A percentile compares a stretch with the other conserved stretches of the same genome.
Conservation (phyloP, 2,113 vertebrate genomes). For the Datnioides undecimradiatus region DNA sequence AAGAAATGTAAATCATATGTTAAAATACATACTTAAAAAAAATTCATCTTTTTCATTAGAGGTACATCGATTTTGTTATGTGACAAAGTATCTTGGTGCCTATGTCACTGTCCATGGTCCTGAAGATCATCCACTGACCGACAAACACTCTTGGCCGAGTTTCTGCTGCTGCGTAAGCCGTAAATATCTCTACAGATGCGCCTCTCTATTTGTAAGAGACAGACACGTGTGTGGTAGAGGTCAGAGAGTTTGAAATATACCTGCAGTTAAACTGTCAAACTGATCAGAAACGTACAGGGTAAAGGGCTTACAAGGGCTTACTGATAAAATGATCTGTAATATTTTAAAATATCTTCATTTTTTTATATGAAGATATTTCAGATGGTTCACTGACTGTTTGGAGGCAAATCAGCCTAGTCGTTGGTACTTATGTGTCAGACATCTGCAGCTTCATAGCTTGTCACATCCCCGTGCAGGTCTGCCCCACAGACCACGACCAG, state of each 20-base stretch:
- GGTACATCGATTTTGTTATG: neutral
- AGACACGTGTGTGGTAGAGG: neutral
- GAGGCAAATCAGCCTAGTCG: neutral
- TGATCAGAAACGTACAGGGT: neutral
- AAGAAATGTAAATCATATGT: too few relatives aligned
- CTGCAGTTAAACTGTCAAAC: neutral
- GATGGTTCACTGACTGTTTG: neutral
- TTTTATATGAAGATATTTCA: neutral
- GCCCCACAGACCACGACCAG: constrained; percentile 37
- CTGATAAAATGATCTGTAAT: neutral
- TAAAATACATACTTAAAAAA: neutral
- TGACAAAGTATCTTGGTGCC: neutral
- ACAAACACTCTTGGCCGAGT: constrained; percentile 26
- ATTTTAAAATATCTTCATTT: neutral
- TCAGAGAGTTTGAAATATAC: constrained; percentile 20
- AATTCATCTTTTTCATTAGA: neutral
- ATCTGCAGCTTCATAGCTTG: neutral
- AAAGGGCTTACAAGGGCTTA: neutral
- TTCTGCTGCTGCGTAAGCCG: constrained; percentile 27
- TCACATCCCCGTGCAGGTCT: neutral
- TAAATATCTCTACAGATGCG: constrained; percentile 36
- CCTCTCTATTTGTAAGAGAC: constrained; percentile 28
- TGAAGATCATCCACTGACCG: constrained; percentile 50
- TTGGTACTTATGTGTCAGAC: neutral
- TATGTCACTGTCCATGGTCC: constrained; percentile 75